Percentiles rank a stretch among this genome's conserved stretches.
Evolutionary conservation across 2,888 invertebrate genomes (phyloP).

Genomic region (Protula sp.): DNA sequence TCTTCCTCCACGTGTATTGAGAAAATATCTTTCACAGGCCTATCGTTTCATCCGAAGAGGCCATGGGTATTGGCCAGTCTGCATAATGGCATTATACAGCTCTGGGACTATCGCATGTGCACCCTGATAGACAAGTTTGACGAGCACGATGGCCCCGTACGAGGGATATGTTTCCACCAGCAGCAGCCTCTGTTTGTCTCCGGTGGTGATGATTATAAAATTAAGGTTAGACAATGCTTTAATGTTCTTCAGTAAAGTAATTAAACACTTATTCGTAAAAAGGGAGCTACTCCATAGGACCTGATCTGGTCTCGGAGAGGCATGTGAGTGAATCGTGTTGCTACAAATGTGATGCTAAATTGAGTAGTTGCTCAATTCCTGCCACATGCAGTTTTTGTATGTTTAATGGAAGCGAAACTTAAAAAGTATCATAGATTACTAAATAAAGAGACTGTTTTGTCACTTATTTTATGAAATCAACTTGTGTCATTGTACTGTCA

Average conservation of each 20-base stretch:
- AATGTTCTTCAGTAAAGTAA: neutral
- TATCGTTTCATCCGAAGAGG: slow-evolving; percentile 95
- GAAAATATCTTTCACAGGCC: slow-evolving; percentile 55
- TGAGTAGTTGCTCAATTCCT: no score
- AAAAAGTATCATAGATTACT: no score
- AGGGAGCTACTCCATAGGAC: no score
- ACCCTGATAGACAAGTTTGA: slow-evolving; percentile 97
- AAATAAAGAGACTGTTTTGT: no score
- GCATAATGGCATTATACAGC: slow-evolving; percentile 96
- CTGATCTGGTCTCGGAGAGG: no score
- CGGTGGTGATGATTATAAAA: slow-evolving; percentile 99
- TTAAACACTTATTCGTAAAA: neutral
- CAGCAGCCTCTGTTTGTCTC: slow-evolving; percentile 99
- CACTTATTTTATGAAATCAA: no score
- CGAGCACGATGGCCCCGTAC: slow-evolving; percentile 96
- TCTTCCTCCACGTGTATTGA: neutral
- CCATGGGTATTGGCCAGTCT: slow-evolving; percentile 93
- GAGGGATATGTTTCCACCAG: slow-evolving; percentile 95
- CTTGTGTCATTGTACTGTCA: no score
- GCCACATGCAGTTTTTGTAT: no score
- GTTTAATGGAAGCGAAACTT: no score
- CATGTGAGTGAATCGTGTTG: no score
- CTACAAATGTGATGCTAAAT: no score
- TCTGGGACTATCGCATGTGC: slow-evolving; percentile 99
- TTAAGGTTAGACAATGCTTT: slow-evolving; percentile 68